Percentiles rank a stretch among this genome's conserved stretches.
Evolutionary conservation across 2,797 vertebrate species (phyloP).

Genomic region (Amazona ochrocephala): DNA sequence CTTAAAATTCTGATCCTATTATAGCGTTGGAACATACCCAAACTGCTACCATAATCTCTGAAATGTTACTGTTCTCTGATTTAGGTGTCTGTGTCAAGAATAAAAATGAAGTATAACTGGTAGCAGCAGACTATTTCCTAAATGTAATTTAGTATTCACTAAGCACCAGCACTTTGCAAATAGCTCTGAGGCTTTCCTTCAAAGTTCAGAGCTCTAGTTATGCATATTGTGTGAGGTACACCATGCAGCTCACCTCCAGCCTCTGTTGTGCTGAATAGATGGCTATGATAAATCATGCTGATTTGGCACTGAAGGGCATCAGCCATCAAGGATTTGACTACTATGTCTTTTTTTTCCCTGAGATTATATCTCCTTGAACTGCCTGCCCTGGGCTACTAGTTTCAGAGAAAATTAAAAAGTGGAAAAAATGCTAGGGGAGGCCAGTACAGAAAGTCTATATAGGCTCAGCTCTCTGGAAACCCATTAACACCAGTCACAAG

Average conservation of each 20-base stretch:
- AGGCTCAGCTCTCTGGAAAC: conserved; percentile 68
- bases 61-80: conserved; percentile 86
- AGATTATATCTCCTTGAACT: conserved; percentile 71
- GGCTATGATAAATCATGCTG: conserved; percentile 71
- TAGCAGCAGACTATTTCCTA: conserved; percentile 80
- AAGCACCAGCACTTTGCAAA: conserved; percentile 83
- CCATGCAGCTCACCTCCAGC: conserved; percentile 67
- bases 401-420: conserved; percentile 63
- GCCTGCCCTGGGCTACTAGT: conserved; percentile 64
- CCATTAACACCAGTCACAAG: conserved; percentile 80
- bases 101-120: conserved; percentile 85
- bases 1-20: conserved; percentile 87
- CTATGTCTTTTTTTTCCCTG: conserved; percentile 25
- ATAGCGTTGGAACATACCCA: conserved; percentile 82
- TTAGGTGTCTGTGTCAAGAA: conserved; percentile 86
- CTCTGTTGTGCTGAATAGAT: conserved; percentile 67
- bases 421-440: conserved; percentile 61
- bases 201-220: conserved; percentile 80
- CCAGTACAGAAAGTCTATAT: conserved; percentile 15
- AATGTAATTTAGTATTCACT: conserved; percentile 84
- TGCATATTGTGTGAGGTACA: conserved; percentile 70
- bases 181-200: conserved; percentile 82
- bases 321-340: conserved; percentile 66
- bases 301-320: conserved; percentile 72
- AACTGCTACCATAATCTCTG: conserved; percentile 84